Base-by-base conservation (phyloP, 2,888 invertebrate genomes). In the Cryptus viduatorius region DNA sequence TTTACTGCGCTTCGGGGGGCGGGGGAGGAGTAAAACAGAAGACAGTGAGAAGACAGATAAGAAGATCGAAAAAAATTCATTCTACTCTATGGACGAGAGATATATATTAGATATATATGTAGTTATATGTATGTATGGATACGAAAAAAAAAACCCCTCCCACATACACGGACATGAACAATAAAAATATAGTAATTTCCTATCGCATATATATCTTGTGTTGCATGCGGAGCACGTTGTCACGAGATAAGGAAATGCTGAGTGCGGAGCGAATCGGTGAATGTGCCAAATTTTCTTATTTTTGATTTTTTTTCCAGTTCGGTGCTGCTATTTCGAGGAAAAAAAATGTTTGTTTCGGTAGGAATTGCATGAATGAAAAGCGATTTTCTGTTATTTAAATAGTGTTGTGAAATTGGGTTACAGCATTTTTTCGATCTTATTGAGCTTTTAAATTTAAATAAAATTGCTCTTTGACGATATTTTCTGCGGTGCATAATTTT, bases 1-100 rank as follows among this genome's bases (percentile, higher is more conserved):
- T 84, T 82, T 79, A 85, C 85, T 82, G 75, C 82, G 75, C 76
- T 85, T 85, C 67, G 10, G 42, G 67, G 56, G 75, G 72, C n/a
- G 42, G 72, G 53, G 56, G 75, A 67, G 65, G 67, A 42, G 29
- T 61, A 31, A 64, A 29, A 64, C 48, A 46, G 68, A 72, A 73
- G 56, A 69, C 12, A 79, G 59, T 68, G 68, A 68, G 31, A 81
- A 46, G 48, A 82, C 31, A 50, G 29, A 73, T 29, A 59, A 61
- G 46, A 53, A 29, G 46, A 72, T 31, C n/a, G 37, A 64, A 4
- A 76, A 53, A 61, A 69, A 67, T 56, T 79, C 37, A 67, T 77
- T 61, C 68, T 83, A 83, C 79, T 79, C 77, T 73, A 81, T 69
- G 68, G 61, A 79, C 77, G 78, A 78, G 12, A 77, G 24, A 37